These are phyloP conservation scores for Cliona cf. orientalis DNA, from an alignment of 37 sponge, comb jelly and placozoan genomes.

Conservation along the genomic window DNA sequence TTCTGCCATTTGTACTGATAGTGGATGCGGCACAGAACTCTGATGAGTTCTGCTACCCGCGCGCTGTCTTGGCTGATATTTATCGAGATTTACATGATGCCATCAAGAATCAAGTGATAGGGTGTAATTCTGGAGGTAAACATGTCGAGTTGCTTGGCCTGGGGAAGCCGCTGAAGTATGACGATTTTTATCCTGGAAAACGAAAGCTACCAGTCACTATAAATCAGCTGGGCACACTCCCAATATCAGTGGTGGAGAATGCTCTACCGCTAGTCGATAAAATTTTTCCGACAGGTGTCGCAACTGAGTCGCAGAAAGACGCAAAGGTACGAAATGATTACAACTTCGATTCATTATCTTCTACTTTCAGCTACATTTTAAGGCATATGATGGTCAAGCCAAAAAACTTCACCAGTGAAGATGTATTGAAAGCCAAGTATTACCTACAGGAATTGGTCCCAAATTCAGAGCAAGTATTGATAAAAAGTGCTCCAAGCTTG, in stretches of 20 bases:
- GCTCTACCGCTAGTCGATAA: constrained; percentile 19
- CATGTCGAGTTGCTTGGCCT: background rate
- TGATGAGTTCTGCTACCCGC: too few relatives aligned
- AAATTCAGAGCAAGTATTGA: constrained; percentile 15
- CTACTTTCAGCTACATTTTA: constrained; percentile 1
- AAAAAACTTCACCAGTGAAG: constrained; percentile 2
- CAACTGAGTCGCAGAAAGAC: background rate
- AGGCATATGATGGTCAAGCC: constrained; percentile 26
- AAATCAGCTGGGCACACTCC: background rate
- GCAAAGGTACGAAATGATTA: background rate
- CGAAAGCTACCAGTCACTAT: background rate
- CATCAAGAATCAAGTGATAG: background rate
- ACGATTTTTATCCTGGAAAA: constrained; percentile 34
- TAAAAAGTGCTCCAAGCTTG: background rate
- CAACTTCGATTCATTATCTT: constrained; percentile 5
- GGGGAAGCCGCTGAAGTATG: background rate
- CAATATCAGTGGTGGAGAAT: constrained; percentile 15
- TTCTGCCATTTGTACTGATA: too few relatives aligned
- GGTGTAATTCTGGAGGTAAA: background rate
- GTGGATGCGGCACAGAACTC: too few relatives aligned
- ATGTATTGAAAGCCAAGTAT: constrained; percentile 16
- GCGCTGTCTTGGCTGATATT: background rate
- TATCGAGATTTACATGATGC: background rate
- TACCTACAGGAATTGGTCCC: constrained; percentile 32
- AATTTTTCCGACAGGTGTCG: constrained; percentile 6